Percentiles rank a stretch among this genome's conserved stretches.
These are phyloP conservation scores for Lithosia quadra DNA, from an alignment of 2,888 invertebrate species.

Conservation along the genomic window DNA sequence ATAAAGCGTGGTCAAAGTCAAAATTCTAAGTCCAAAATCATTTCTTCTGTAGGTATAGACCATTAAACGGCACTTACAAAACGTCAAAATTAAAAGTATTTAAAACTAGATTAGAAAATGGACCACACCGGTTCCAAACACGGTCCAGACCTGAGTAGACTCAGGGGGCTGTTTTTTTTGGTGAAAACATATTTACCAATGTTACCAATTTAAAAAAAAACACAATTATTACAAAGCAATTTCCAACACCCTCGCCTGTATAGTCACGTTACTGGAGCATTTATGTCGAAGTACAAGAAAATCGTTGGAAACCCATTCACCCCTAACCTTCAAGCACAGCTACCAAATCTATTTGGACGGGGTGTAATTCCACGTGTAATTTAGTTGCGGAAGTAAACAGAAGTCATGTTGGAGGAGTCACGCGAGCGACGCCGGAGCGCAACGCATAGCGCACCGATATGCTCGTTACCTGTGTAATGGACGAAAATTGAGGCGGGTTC, in stretches of 20 bases:
- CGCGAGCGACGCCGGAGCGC: conserved; percentile 54
- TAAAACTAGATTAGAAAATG: too few species aligned
- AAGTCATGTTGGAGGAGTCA: conserved; percentile 64
- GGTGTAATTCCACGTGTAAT: conserved; percentile 70
- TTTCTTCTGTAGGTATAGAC: too few species aligned
- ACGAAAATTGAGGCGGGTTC: conserved; percentile 33
- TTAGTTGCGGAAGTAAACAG: conserved; percentile 76
- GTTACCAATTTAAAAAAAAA: too few species aligned
- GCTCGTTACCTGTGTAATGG: conserved; percentile 46
- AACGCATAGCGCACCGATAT: conserved; percentile 48
- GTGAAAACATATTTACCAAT: too few species aligned
- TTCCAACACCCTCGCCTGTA: background rate
- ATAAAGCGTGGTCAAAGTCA: too few species aligned
- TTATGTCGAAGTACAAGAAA: conserved; percentile 8
- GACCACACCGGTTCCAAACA: too few species aligned
- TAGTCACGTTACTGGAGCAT: background rate
- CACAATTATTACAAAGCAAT: background rate
- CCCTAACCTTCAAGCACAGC: conserved; percentile 32
- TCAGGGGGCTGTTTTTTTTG: too few species aligned
- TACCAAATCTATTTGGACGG: conserved; percentile 60
- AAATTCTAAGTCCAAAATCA: too few species aligned
- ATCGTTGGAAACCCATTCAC: conserved; percentile 27
- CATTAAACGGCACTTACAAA: too few species aligned
- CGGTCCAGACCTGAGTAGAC: too few species aligned
- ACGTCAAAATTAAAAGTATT: too few species aligned